Conservation (phyloP, 2,888 invertebrate genomes). For the Stenotaenia linearis region DNA sequence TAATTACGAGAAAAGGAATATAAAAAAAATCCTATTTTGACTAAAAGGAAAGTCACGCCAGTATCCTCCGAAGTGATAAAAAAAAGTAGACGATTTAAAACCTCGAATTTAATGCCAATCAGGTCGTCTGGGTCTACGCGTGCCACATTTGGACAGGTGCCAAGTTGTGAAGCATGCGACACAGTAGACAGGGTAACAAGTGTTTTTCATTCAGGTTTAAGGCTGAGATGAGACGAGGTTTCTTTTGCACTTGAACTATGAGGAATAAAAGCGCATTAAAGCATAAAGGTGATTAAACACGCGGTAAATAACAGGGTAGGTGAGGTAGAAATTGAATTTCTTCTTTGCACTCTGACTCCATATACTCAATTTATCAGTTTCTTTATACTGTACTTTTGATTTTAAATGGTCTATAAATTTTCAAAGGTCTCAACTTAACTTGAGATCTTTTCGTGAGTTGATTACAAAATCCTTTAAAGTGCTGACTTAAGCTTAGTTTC, state of each 20-base stretch:
- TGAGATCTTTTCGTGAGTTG: not conserved
- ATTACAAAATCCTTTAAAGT: not conserved
- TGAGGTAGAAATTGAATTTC: conserved; percentile 1
- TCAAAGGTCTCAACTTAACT: not conserved
- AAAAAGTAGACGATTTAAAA: not conserved
- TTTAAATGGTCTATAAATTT: not conserved
- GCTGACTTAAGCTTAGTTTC: not conserved
- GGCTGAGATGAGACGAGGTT: not conserved
- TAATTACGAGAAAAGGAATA: not conserved
- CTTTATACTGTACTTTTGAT: not conserved
- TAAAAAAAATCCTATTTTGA: not conserved
- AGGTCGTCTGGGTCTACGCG: not conserved
- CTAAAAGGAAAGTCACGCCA: too few relatives aligned
- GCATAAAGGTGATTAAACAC: not conserved
- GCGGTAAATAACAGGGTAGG: not conserved
- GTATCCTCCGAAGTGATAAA: not conserved
- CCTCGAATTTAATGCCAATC: not conserved
- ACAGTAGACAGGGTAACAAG: not conserved
- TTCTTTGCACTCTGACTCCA: not conserved
- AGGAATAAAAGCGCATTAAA: not conserved
- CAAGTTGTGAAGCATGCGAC: not conserved
- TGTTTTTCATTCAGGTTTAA: not conserved
- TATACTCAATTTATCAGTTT: not conserved
- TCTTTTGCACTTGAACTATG: not conserved
- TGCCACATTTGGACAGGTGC: not conserved